Conservation (phyloP, 2,888 invertebrate genomes). For the Cryptophagus acutangulus region DNA sequence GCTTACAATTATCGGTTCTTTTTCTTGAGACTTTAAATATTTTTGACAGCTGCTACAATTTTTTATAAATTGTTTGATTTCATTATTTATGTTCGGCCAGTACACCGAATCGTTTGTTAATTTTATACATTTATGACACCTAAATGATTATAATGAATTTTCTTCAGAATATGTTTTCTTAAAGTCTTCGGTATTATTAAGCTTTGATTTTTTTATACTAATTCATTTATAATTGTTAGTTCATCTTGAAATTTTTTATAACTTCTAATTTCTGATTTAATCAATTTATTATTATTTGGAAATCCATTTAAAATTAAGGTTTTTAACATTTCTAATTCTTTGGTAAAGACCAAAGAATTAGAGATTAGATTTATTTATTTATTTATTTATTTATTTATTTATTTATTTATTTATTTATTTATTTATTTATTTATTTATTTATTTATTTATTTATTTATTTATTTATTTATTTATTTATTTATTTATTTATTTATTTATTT, state of each 20-base stretch:
- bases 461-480: too few relatives aligned
- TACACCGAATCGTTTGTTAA: slow-evolving; percentile 15
- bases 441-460: too few relatives aligned
- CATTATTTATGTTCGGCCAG: slow-evolving; percentile 19
- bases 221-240: slow-evolving; percentile 11
- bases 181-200: slow-evolving; percentile 15
- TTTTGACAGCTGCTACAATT: slow-evolving; percentile 16
- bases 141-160: slow-evolving; percentile 18
- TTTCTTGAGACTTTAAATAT: slow-evolving; percentile 10
- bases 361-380: too few relatives aligned
- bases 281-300: slow-evolving; percentile 15
- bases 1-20: slow-evolving; percentile 14
- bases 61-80: slow-evolving; percentile 15
- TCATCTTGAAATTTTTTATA: slow-evolving; percentile 14
- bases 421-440: too few relatives aligned
- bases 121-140: slow-evolving; percentile 17
- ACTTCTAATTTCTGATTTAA: slow-evolving; percentile 10
- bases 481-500: too few relatives aligned
- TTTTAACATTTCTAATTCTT: slow-evolving; percentile 9
- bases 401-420: too few relatives aligned
- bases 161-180: slow-evolving; percentile 16
- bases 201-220: slow-evolving; percentile 14
- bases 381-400: too few relatives aligned
- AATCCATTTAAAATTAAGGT: slow-evolving; percentile 13
- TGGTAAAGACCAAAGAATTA: too few relatives aligned